These are phyloP conservation scores for Dasypogon diadema DNA, from an alignment of 2,888 invertebrate genomes.

Conservation along the genomic window DNA sequence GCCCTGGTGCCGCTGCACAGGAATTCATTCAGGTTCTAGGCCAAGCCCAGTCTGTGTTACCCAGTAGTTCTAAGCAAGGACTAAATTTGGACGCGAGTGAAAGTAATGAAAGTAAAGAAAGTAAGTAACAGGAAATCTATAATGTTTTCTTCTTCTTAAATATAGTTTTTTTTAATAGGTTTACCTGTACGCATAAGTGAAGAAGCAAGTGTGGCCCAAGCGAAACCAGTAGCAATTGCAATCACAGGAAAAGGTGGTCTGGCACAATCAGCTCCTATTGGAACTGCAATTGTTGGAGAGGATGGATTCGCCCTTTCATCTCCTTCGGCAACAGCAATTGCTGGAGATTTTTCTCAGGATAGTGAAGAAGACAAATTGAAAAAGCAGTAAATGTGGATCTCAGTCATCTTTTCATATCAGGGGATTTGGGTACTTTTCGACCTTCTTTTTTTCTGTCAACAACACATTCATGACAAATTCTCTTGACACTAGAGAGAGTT, in stretches of 20 bases:
- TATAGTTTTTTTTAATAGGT: not conserved
- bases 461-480: not conserved
- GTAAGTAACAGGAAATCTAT: too few species aligned
- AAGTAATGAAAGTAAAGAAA: not conserved
- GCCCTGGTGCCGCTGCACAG: constrained; percentile 9
- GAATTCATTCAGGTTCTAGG: constrained; percentile 62
- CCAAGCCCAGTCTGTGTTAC: constrained; percentile 2
- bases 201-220: constrained; percentile 69
- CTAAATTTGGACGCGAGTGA: not conserved
- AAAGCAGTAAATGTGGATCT: constrained; percentile 12
- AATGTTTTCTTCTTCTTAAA: too few species aligned
- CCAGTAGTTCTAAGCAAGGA: not conserved
- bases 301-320: constrained; percentile 70
- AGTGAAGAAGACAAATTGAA: not conserved
- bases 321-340: constrained; percentile 71
- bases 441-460: not conserved
- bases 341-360: constrained; percentile 60
- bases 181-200: constrained; percentile 35
- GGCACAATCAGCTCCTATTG: constrained; percentile 69
- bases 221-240: constrained; percentile 70
- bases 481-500: not conserved
- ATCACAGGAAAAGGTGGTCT: constrained; percentile 70
- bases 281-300: constrained; percentile 70
- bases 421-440: constrained; percentile 14
- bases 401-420: constrained; percentile 1